Conservation (phyloP, 2,888 invertebrate species). For the Seira musarum region DNA sequence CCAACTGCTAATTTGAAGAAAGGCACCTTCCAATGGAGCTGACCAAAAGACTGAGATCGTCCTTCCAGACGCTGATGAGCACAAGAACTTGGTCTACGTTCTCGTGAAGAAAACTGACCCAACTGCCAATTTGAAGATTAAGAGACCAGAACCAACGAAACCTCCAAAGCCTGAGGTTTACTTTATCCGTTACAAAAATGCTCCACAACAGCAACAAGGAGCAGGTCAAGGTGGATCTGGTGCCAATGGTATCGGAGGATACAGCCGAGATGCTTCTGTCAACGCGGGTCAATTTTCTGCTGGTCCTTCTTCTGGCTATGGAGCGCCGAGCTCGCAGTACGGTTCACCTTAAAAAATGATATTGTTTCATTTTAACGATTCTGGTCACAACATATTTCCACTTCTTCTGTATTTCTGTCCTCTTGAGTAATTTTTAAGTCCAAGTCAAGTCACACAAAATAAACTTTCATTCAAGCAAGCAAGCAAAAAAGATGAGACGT, state of each 20-base stretch:
- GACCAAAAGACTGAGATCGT: not conserved
- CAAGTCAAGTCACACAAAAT: too few species aligned
- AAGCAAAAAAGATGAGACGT: too few species aligned
- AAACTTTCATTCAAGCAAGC: too few species aligned
- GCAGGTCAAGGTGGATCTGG: constrained; percentile 7
- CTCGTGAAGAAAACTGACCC: not conserved
- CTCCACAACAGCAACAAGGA: constrained; percentile 11
- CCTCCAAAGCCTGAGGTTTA: constrained; percentile 52
- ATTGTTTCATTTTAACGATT: too few species aligned
- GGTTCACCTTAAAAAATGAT: too few species aligned
- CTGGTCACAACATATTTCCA: too few species aligned
- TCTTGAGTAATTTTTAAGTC: too few species aligned
- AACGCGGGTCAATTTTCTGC: not conserved
- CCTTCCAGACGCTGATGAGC: not conserved
- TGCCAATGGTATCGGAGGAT: not conserved
- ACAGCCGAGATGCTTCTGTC: not conserved
- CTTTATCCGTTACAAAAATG: constrained; percentile 48
- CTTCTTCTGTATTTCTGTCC: too few species aligned
- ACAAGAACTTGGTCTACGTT: not conserved
- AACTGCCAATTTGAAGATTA: not conserved
- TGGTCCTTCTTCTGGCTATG: constrained; percentile 25
- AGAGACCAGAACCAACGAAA: constrained; percentile 25
- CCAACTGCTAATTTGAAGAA: constrained; percentile 35
- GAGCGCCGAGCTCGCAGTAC: constrained; percentile 20
- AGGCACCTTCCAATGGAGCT: not conserved